A percentile compares a stretch with the other conserved stretches of the same genome.
Conservation (phyloP, 1,140 invertebrate genomes). For the Listronotus bonariensis region DNA sequence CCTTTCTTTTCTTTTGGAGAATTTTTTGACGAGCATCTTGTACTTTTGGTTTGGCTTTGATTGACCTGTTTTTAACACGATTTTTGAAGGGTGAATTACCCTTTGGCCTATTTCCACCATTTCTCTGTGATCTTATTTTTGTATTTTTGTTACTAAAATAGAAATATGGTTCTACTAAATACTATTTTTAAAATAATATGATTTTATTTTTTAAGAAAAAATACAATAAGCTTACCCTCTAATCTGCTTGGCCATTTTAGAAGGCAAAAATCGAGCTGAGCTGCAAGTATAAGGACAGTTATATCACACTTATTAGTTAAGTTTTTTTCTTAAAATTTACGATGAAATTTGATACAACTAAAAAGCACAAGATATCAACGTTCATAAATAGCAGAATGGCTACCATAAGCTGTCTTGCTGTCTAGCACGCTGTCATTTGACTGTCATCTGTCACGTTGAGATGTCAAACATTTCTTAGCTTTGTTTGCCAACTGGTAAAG, state of each 20-base stretch:
- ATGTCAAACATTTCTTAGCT: too few species aligned
- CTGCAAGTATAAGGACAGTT: too few species aligned
- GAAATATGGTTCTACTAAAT: background rate
- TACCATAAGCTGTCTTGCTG: too few species aligned
- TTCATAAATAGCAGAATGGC: too few species aligned
- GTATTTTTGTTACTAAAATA: constrained; percentile 8
- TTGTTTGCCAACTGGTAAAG: too few species aligned
- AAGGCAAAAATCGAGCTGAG: background rate
- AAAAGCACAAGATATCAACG: too few species aligned
- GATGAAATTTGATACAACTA: too few species aligned
- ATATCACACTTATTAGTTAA: too few species aligned
- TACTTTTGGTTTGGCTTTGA: constrained; percentile 16
- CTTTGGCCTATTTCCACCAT: background rate
- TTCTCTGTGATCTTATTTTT: constrained; percentile 8
- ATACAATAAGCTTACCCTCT: constrained; percentile 16
- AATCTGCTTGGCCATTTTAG: constrained; percentile 22
- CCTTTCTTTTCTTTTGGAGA: constrained; percentile 68
- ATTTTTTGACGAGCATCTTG: constrained; percentile 72
- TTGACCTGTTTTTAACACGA: background rate
- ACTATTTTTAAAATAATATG: background rate
- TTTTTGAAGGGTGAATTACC: constrained; percentile 8
- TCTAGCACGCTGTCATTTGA: too few species aligned
- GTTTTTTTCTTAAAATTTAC: too few species aligned
- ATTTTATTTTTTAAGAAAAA: background rate
- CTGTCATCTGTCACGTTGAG: too few species aligned